These are phyloP conservation scores for Gryon sp. DNA, from an alignment of 1,140 invertebrate species.

Conservation along the genomic window DNA sequence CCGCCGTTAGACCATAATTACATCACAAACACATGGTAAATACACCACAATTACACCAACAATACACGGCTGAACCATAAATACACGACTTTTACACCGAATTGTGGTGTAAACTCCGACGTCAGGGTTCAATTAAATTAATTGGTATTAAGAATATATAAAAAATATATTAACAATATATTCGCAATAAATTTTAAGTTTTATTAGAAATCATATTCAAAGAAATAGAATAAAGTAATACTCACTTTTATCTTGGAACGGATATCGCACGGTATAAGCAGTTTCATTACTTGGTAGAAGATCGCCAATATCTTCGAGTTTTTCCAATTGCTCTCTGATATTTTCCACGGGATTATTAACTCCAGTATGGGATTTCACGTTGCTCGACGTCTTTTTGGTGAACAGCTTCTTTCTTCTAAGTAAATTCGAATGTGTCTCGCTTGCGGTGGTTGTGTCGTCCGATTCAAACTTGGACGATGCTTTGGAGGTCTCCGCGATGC, in stretches of 20 bases:
- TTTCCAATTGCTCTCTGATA: slow-evolving; percentile 86
- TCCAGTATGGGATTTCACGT: slow-evolving; percentile 63
- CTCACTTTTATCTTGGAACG: slow-evolving; percentile 84
- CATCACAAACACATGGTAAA: too few relatives aligned
- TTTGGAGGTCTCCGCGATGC: slow-evolving; percentile 44
- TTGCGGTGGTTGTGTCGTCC: slow-evolving; percentile 75
- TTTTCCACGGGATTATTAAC: slow-evolving; percentile 87
- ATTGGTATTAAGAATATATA: too few relatives aligned
- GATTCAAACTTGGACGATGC: slow-evolving; percentile 71
- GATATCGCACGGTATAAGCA: slow-evolving; percentile 86
- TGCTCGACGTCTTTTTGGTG: slow-evolving; percentile 77
- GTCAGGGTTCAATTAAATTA: too few relatives aligned
- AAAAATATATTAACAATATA: too few relatives aligned
- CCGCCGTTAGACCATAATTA: too few relatives aligned
- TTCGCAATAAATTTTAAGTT: too few relatives aligned
- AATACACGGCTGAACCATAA: too few relatives aligned
- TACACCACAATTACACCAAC: too few relatives aligned
- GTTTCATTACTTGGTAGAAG: slow-evolving; percentile 87
- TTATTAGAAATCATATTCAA: too few relatives aligned
- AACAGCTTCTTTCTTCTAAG: slow-evolving; percentile 70
- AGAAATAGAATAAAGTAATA: slow-evolving; percentile 1
- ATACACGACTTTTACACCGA: too few relatives aligned
- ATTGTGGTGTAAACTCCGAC: too few relatives aligned
- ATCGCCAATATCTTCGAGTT: slow-evolving; percentile 89
- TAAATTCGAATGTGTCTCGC: slow-evolving; percentile 74